Percentiles rank a stretch among this genome's conserved stretches.
Conservation (phyloP, 53 echinoderm and acorn worm species). For the Arbacia lixula region DNA sequence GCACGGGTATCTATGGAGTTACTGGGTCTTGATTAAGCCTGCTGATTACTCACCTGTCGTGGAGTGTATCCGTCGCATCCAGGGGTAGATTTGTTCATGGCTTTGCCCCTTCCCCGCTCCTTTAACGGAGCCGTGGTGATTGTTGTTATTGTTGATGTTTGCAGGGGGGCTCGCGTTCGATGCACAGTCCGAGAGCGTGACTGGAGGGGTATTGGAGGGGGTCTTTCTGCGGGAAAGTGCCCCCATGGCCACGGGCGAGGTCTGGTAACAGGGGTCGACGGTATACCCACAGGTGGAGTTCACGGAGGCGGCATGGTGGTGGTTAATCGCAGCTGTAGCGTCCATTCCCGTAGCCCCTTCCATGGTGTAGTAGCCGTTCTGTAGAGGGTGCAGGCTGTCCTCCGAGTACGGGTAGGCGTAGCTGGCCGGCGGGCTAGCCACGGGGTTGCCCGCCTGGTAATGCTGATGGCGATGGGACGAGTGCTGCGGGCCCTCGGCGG, state of each 20-base stretch:
- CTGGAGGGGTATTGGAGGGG: constrained; percentile 47
- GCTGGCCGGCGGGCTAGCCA: constrained; percentile 58
- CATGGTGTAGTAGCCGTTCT: constrained; percentile 61
- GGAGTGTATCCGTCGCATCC: constrained; percentile 97
- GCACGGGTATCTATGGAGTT: not conserved
- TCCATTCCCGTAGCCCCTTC: constrained; percentile 60
- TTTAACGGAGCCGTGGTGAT: constrained; percentile 49
- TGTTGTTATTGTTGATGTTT: constrained; percentile 55
- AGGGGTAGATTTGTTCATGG: constrained; percentile 93
- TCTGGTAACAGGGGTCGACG: constrained; percentile 54
- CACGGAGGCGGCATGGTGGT: constrained; percentile 43
- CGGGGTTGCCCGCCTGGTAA: constrained; percentile 57
- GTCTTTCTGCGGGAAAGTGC: constrained; percentile 41
- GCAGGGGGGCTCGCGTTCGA: constrained; percentile 46
- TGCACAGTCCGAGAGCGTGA: constrained; percentile 53
- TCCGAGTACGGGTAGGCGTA: constrained; percentile 57
- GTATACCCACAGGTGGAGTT: constrained; percentile 43
- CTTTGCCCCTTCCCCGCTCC: constrained; percentile 48
- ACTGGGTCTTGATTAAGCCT: not conserved
- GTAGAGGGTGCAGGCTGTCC: constrained; percentile 36
- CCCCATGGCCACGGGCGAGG: constrained; percentile 44
- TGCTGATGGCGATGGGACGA: constrained; percentile 60
- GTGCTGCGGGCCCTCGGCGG: constrained; percentile 53
- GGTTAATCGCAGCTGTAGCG: constrained; percentile 46
- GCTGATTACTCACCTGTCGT: constrained; percentile 79